Conservation (phyloP, 1,140 invertebrate genomes). For the Micrasema longulum region DNA sequence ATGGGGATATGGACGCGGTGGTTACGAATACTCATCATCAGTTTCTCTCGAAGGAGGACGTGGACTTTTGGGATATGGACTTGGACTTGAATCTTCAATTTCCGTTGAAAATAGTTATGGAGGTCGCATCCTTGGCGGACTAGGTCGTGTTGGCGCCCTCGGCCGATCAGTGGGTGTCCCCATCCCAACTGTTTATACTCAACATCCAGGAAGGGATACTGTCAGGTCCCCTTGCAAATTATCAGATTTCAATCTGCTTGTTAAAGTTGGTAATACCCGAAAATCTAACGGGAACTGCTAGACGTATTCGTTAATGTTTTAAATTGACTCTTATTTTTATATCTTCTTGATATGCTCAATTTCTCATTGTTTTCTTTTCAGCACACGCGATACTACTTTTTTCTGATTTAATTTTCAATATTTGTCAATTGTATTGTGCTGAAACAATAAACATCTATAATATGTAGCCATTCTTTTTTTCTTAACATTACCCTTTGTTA, state of each 20-base stretch:
- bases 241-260: slow-evolving; percentile 42
- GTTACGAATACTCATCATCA: slow-evolving; percentile 5
- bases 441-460: slow-evolving; percentile 2
- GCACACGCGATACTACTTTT: neutral
- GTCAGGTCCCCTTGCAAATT: slow-evolving; percentile 34
- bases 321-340: too few species aligned
- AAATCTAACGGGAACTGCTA: slow-evolving; percentile 46
- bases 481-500: too few species aligned
- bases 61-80: neutral
- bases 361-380: too few species aligned
- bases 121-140: slow-evolving; percentile 27
- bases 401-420: neutral
- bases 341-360: neutral
- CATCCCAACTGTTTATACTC: slow-evolving; percentile 36
- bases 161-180: slow-evolving; percentile 25
- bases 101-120: neutral
- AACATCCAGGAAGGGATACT: slow-evolving; percentile 32
- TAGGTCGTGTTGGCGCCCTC: slow-evolving; percentile 28
- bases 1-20: slow-evolving; percentile 3
- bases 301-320: neutral
- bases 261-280: slow-evolving; percentile 48
- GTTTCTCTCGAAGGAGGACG: neutral
- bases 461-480: too few species aligned
- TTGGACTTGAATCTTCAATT: slow-evolving; percentile 1
- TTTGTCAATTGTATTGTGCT: slow-evolving; percentile 21